Evolutionary conservation across 1,140 invertebrate species (phyloP).

Genomic region (Bombus fervidus): DNA sequence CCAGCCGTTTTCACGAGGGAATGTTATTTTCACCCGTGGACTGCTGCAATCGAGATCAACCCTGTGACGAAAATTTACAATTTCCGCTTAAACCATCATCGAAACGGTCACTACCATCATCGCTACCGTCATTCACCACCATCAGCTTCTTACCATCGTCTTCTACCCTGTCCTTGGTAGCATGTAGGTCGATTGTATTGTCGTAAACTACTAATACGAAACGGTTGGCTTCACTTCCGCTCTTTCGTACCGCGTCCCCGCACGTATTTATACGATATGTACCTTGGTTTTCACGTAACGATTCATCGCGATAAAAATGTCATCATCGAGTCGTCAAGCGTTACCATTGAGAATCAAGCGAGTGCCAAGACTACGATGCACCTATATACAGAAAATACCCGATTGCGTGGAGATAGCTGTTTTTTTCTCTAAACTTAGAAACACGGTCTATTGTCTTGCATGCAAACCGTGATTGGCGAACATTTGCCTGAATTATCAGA

Average conservation of each 20-base stretch:
- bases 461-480: constrained; percentile 8
- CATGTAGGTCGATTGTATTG: constrained; percentile 64
- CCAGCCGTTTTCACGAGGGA: constrained; percentile 67
- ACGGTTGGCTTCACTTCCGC: constrained; percentile 67
- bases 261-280: neutral
- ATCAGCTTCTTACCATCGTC: neutral
- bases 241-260: constrained; percentile 35
- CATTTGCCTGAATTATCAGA: constrained; percentile 43
- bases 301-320: constrained; percentile 21
- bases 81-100: constrained; percentile 62
- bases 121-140: constrained; percentile 1
- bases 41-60: constrained; percentile 47
- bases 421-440: constrained; percentile 42
- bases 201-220: constrained; percentile 62
- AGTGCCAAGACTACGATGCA: neutral
- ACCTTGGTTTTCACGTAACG: constrained; percentile 42
- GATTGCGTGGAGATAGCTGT: too few species aligned
- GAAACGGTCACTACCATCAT: neutral
- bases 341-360: neutral
- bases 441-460: constrained; percentile 31
- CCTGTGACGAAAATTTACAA: constrained; percentile 63
- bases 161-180: constrained; percentile 38
- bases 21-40: constrained; percentile 69
- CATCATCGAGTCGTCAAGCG: constrained; percentile 22
- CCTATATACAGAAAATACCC: neutral